Base-by-base conservation (phyloP, 2,888 invertebrate genomes). In the Parasteatoda lunata region DNA sequence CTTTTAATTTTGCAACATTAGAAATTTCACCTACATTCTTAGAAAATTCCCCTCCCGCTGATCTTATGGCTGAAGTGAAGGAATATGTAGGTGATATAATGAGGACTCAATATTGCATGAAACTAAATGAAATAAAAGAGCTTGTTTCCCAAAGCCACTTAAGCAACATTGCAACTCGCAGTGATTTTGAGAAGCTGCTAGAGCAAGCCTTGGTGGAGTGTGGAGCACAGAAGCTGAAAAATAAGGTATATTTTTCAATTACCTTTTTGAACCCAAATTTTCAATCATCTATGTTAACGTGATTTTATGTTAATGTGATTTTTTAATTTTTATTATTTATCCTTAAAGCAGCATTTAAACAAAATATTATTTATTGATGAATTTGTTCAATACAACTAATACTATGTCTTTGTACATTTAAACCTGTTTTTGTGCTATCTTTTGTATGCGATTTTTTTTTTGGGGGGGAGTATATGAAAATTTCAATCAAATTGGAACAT, bases 181-280 rank as follows among this genome's bases (percentile, higher is more conserved):
- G 68, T 52, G 86, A 88, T 15, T 77, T 88, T 13, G 84, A 87
- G 13, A 77, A 71, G 30, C 47, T 89, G 4, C 51, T 89, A 4
- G 88, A 89, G 45, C 79, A 84, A n/a, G 78, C 84, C 30, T 48
- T 89, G 0, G 6, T 47, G 15, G 81, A 69, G 45, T 77, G 69
- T 76, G 88, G 88, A 13, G 89, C 83, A 9, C 78, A 79, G 52
- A 84, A 81, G 52, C 48, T 89, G 6, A 83, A 88, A 11, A 89
- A 89, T 85, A 89, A 89, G 81, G 88, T 88, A 81, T 45, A 48
- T 49, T 30, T 30, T 30, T 30, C 30, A 30, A 30, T 30, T 30
- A 30, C 30, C 30, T 30, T 30, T 30, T 30, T 30, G 30, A 30
- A 30, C 30, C 30, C 30, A 1, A 30, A 30, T 30, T 30, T 30